These are phyloP conservation scores for Heliconius himera DNA, from an alignment of 1,140 invertebrate species.

Conservation along the genomic window DNA sequence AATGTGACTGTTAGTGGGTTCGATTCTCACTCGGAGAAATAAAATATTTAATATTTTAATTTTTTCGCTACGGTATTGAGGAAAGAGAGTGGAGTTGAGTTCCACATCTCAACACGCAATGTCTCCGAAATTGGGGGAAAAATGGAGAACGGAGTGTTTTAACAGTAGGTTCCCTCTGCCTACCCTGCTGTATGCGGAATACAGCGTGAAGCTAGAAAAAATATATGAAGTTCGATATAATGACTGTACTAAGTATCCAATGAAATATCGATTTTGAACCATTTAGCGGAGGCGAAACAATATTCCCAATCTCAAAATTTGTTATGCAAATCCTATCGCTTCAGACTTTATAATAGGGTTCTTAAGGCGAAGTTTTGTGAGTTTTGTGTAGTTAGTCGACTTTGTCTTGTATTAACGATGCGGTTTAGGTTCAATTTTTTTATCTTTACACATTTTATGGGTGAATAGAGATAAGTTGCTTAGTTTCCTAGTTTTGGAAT, in stretches of 20 bases:
- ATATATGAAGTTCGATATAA: not conserved
- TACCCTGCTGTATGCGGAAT: too few species aligned
- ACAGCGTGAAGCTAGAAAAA: too few species aligned
- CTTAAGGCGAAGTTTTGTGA: slow-evolving; percentile 17
- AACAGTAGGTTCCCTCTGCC: too few species aligned
- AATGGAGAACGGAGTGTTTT: too few species aligned
- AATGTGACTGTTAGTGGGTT: too few species aligned
- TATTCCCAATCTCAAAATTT: slow-evolving; percentile 18
- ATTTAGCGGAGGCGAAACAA: slow-evolving; percentile 20
- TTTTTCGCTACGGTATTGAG: too few species aligned
- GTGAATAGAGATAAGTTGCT: not conserved
- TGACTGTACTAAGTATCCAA: slow-evolving; percentile 12
- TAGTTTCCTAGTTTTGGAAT: not conserved
- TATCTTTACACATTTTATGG: not conserved
- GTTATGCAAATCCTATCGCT: slow-evolving; percentile 19
- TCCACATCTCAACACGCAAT: too few species aligned
- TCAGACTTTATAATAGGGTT: slow-evolving; percentile 18
- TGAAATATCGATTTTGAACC: slow-evolving; percentile 20
- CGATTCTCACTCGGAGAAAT: too few species aligned
- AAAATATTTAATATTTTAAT: too few species aligned
- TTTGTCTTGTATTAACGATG: slow-evolving; percentile 6
- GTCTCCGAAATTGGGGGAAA: too few species aligned
- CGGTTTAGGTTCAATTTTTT: not conserved
- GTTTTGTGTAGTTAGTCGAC: not conserved
- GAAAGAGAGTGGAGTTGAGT: too few species aligned